A percentile compares a stretch with the other conserved stretches of the same genome.
These are phyloP conservation scores for Formica exsecta DNA, from an alignment of 1,140 invertebrate genomes.

Conservation along the genomic window DNA sequence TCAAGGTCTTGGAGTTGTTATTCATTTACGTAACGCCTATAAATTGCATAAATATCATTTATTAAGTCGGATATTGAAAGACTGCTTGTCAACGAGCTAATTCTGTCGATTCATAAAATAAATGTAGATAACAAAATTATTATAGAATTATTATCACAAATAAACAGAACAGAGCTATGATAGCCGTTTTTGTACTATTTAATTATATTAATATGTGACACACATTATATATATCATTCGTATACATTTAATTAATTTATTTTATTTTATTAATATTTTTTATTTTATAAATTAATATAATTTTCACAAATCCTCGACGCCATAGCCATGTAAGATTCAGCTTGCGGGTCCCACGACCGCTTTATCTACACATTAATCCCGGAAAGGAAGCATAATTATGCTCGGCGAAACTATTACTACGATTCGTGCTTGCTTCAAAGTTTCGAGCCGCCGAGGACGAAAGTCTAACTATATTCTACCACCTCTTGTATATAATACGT, in stretches of 20 bases:
- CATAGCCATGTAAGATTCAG: slow-evolving; percentile 8
- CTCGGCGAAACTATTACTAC: slow-evolving; percentile 81
- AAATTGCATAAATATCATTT: background rate
- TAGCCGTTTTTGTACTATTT: background rate
- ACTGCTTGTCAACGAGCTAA: background rate
- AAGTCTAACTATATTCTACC: slow-evolving; percentile 45
- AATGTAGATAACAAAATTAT: background rate
- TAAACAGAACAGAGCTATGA: background rate
- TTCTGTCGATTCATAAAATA: background rate
- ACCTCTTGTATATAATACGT: slow-evolving; percentile 15
- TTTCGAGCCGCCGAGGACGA: slow-evolving; percentile 72
- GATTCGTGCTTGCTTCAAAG: slow-evolving; percentile 77
- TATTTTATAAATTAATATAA: background rate
- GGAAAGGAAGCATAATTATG: slow-evolving; percentile 83
- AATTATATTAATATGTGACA: no score
- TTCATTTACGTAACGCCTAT: slow-evolving; percentile 31
- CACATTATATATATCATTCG: no score
- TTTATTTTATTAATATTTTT: background rate
- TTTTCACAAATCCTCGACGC: background rate
- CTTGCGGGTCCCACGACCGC: slow-evolving; percentile 35
- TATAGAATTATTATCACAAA: background rate
- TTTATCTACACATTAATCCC: slow-evolving; percentile 81
- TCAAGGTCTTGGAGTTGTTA: slow-evolving; percentile 52
- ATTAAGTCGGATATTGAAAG: no score
- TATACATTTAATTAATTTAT: background rate